These are phyloP conservation scores for Odontamblyopus rebecca DNA, from an alignment of 2,797 vertebrate species.

Conservation along the genomic window DNA sequence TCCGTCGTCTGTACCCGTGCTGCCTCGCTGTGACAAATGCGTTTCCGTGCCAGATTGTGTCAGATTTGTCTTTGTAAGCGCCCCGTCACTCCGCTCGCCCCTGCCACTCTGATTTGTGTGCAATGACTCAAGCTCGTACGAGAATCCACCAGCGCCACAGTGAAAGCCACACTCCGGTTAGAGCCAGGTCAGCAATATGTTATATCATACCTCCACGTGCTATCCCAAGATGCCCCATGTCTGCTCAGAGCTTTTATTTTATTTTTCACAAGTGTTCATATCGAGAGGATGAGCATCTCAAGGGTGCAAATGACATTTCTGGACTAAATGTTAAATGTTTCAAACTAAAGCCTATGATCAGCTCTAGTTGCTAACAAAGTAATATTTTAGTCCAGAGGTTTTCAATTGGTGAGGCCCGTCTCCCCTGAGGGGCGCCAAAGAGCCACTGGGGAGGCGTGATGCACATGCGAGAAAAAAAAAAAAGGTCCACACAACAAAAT, in stretches of 20 bases:
- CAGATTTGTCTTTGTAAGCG: constrained; percentile 23
- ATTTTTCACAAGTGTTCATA: constrained; percentile 36
- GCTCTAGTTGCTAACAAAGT: not conserved
- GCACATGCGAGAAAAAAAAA: no score
- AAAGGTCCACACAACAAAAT: no score
- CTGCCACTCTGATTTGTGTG: constrained; percentile 29
- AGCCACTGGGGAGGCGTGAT: no score
- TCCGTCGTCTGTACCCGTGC: not conserved
- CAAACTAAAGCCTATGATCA: not conserved
- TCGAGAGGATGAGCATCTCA: not conserved
- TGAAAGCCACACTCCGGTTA: constrained; percentile 33
- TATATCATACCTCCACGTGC: constrained; percentile 43
- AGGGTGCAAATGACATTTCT: not conserved
- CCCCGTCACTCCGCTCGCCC: constrained; percentile 10
- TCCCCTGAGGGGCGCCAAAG: no score
- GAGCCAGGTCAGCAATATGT: constrained; percentile 44
- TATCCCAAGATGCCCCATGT: constrained; percentile 47
- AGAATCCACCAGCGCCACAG: constrained; percentile 25
- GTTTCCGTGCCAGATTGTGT: constrained; percentile 13
- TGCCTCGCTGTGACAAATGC: constrained; percentile 19
- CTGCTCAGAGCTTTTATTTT: constrained; percentile 30
- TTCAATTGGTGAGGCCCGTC: no score
- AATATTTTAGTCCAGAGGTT: not conserved
- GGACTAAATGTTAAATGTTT: not conserved
- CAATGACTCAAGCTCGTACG: constrained; percentile 31